A percentile compares a stretch with the other conserved stretches of the same genome.
Conservation (phyloP, 2,113 vertebrate genomes). For the Ondatra zibethicus region DNA sequence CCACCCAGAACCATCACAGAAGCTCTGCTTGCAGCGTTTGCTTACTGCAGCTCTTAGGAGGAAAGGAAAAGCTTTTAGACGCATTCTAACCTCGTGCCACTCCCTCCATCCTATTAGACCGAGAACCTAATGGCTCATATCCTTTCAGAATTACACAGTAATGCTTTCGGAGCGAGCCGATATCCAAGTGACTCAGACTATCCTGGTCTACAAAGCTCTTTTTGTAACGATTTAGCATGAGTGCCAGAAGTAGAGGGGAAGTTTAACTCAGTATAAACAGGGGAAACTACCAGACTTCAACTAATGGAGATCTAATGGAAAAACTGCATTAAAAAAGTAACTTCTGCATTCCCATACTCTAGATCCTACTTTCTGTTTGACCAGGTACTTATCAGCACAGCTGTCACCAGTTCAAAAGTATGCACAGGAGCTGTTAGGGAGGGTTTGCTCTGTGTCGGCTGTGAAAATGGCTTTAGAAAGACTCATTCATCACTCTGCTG, state of each 20-base stretch:
- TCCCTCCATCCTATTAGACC: slow-evolving; percentile 6
- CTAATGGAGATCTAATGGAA: slow-evolving; percentile 45
- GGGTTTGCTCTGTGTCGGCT: neutral
- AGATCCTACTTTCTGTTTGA: neutral
- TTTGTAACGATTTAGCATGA: slow-evolving; percentile 27
- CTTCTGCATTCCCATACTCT: neutral
- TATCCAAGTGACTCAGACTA: neutral
- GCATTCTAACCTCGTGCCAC: neutral
- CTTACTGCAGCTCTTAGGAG: neutral
- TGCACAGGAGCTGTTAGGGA: neutral
- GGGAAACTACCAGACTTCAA: slow-evolving; percentile 37
- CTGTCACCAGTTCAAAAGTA: neutral
- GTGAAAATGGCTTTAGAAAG: neutral
- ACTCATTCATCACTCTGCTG: neutral
- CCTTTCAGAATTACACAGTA: slow-evolving; percentile 3
- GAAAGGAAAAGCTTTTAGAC: neutral
- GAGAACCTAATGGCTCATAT: slow-evolving; percentile 10
- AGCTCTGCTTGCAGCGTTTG: neutral
- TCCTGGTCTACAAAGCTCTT: neutral
- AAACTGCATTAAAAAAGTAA: neutral
- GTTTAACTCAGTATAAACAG: slow-evolving; percentile 42
- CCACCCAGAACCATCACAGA: neutral
- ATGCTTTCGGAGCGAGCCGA: slow-evolving; percentile 9
- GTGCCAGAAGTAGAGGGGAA: slow-evolving; percentile 61
- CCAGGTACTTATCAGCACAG: neutral